These are phyloP conservation scores for Spondyliosoma cantharus DNA, from an alignment of 2,797 vertebrate species.

Conservation along the genomic window DNA sequence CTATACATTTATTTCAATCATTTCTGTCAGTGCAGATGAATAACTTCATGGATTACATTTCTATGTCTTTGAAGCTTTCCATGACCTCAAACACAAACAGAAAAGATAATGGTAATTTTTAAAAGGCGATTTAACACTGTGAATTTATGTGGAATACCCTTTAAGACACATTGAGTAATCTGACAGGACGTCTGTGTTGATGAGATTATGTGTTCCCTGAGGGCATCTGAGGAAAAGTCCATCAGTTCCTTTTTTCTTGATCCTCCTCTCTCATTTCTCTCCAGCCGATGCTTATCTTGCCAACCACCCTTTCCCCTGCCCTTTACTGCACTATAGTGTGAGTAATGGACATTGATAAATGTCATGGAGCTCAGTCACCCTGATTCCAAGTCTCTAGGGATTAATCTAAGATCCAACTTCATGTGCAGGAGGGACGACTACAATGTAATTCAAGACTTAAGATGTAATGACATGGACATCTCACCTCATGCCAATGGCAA, in stretches of 20 bases:
- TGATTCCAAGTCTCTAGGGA: conserved; percentile 35
- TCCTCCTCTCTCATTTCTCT: conserved; percentile 31
- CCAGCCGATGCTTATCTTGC: conserved; percentile 59
- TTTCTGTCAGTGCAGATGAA: neutral
- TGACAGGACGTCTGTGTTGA: conserved; percentile 26
- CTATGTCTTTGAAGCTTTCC: neutral
- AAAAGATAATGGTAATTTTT: conserved; percentile 5
- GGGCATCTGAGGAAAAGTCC: conserved; percentile 34
- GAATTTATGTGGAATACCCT: neutral
- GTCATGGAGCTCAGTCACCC: conserved; percentile 41
- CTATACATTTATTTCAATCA: neutral
- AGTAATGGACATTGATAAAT: conserved; percentile 68
- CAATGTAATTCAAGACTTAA: conserved; percentile 18
- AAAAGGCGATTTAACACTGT: neutral
- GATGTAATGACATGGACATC: neutral
- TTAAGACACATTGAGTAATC: conserved; percentile 6
- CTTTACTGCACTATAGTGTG: conserved; percentile 46
- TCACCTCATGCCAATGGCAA: conserved; percentile 16
- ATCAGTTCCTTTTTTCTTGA: conserved; percentile 46
- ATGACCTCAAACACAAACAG: conserved; percentile 3
- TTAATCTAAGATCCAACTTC: conserved; percentile 26
- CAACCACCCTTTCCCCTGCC: conserved; percentile 64
- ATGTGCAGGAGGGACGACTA: conserved; percentile 1
- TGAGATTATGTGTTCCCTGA: conserved; percentile 28
- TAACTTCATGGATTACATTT: neutral